Evolutionary conservation across 2,797 vertebrate genomes (phyloP).

Genomic region (Limosa lapponica): DNA sequence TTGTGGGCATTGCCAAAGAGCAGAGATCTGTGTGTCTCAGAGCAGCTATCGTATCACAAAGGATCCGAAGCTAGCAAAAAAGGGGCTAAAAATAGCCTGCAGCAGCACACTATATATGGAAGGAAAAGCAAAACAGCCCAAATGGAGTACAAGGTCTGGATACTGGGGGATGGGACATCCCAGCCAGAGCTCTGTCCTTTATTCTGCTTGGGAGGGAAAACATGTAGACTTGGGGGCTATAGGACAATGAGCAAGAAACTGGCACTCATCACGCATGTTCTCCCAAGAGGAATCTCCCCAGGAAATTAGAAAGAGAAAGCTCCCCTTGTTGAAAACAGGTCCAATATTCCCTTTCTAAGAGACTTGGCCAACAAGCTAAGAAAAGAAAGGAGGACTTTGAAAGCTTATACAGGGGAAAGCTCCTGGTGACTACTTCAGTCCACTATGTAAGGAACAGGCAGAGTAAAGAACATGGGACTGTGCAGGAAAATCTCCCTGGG

Average conservation of each 20-base stretch:
- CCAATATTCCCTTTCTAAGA: background rate
- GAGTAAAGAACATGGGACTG: background rate
- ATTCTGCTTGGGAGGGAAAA: conserved; percentile 5
- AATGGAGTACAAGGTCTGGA: conserved; percentile 64
- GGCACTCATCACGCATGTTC: background rate
- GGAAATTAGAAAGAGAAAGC: background rate
- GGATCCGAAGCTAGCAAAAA: conserved; percentile 72
- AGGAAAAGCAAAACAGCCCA: conserved; percentile 75
- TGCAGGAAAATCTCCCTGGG: conserved; percentile 14
- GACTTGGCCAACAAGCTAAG: background rate
- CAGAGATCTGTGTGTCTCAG: conserved; percentile 71
- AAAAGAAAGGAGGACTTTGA: conserved; percentile 23
- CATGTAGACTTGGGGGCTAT: background rate
- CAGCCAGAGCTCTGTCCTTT: background rate
- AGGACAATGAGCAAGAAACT: conserved; percentile 13
- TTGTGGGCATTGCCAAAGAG: conserved; percentile 83
- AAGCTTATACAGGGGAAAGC: background rate
- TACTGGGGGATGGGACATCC: conserved; percentile 60
- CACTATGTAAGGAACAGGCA: background rate
- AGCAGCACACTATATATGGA: conserved; percentile 84
- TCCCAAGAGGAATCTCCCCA: background rate
- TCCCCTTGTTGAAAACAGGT: background rate
- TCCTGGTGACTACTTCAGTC: background rate
- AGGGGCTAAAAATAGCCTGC: conserved; percentile 81
- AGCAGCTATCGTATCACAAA: conserved; percentile 74